These are phyloP conservation scores for Hartigia nigra DNA, from an alignment of 2,888 invertebrate species.

Conservation along the genomic window DNA sequence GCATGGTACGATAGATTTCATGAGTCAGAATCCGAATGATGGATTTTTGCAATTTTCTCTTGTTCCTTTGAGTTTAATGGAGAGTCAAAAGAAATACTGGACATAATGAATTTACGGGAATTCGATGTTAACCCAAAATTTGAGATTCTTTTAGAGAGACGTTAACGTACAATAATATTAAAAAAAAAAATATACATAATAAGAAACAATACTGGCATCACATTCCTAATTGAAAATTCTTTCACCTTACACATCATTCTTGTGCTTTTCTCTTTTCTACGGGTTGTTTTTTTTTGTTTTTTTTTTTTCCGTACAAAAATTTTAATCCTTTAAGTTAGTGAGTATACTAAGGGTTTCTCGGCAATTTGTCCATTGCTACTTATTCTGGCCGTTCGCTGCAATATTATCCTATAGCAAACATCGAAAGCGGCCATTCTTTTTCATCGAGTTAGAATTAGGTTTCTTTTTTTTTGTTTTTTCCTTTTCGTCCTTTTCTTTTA, in stretches of 20 bases:
- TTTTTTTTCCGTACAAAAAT: constrained; percentile 6
- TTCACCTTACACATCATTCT: background rate
- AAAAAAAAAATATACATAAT: constrained; percentile 33
- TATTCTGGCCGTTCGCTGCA: background rate
- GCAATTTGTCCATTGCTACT: constrained; percentile 13
- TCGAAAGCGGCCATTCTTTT: background rate
- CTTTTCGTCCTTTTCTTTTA: background rate
- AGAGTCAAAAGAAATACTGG: too few species aligned
- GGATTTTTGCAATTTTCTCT: background rate
- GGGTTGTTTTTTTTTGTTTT: background rate
- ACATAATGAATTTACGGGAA: background rate
- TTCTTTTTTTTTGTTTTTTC: background rate
- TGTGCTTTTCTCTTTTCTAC: background rate
- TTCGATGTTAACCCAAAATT: background rate
- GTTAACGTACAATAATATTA: constrained; percentile 24
- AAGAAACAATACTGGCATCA: constrained; percentile 41
- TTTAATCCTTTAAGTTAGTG: constrained; percentile 22
- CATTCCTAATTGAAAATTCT: constrained; percentile 15
- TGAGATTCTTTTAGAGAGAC: background rate
- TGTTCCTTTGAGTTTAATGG: background rate
- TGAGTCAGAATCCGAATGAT: background rate
- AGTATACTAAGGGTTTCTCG: constrained; percentile 22
- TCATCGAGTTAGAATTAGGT: background rate
- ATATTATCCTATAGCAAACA: background rate
- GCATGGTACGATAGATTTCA: background rate